Conservation (phyloP, 2,113 vertebrate species). For the Kryptolebias marmoratus region DNA sequence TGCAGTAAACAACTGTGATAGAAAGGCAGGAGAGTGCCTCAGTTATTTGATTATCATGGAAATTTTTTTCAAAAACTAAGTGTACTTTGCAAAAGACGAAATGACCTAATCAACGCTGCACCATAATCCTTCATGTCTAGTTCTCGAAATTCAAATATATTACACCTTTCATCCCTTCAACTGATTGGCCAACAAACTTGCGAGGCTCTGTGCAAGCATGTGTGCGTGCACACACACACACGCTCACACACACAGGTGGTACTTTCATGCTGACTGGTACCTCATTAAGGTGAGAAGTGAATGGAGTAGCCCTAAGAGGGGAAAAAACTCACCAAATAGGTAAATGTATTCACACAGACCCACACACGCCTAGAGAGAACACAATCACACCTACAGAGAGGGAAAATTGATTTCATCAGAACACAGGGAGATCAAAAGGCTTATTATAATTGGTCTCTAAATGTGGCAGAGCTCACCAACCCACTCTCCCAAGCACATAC, state of each 20-base stretch:
- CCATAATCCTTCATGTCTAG: slow-evolving; percentile 25
- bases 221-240: slow-evolving; percentile 17
- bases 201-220: slow-evolving; percentile 19
- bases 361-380: slow-evolving; percentile 2
- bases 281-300: slow-evolving; percentile 61
- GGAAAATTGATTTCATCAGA: slow-evolving; percentile 72
- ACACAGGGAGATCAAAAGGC: slow-evolving; percentile 72
- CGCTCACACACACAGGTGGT: slow-evolving; percentile 12
- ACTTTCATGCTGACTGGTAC: slow-evolving; percentile 44
- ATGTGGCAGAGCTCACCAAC: slow-evolving; percentile 58
- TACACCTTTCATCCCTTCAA: slow-evolving; percentile 44
- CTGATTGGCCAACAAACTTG: slow-evolving; percentile 40
- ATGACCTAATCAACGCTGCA: slow-evolving; percentile 39
- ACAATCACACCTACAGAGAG: slow-evolving; percentile 51
- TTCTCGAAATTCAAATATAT: slow-evolving; percentile 50
- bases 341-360: slow-evolving; percentile 10
- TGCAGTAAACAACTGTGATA: slow-evolving; percentile 25
- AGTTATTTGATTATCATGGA: slow-evolving; percentile 26
- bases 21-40: slow-evolving; percentile 2
- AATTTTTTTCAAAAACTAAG: slow-evolving; percentile 30
- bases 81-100: slow-evolving; percentile 24
- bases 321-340: slow-evolving; percentile 17
- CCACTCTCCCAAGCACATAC: slow-evolving; percentile 39
- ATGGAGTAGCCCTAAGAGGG: slow-evolving; percentile 14
- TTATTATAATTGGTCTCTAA: slow-evolving; percentile 76